Base-by-base conservation (phyloP, 2,888 invertebrate species). In the Drosophila longiperda region DNA sequence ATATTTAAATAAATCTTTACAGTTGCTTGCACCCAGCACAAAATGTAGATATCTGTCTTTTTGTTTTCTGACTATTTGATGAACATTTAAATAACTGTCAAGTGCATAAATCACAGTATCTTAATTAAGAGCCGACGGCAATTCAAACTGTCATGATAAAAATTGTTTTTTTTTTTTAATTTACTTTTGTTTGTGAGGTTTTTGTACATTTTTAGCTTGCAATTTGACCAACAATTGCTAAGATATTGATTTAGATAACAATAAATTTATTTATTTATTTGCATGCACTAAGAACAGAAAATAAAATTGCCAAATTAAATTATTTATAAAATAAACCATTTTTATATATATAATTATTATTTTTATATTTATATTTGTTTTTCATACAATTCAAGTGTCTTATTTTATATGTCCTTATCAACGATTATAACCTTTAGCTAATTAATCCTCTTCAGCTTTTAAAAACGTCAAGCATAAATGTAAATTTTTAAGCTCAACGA, bases 81-180 rank as follows among this genome's bases (percentile, higher is more conserved):
- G 50, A 68, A 34, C 9, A 59, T 76, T 59, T 38, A 69, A 73
- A 52, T 63, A 54, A 55, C 40, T 76, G 29, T 32, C 38, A 11
- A 76, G 33, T 69, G 48, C 38, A 76, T 73, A 62, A 68, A 59
- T 58, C 33, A 32, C 29, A 38, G 26, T 9, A 49, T 54, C 38
- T 54, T 75, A 73, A 76, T 69, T 73, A 11, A 23, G 11, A 7
- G 26, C 7, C 23, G n/a, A 2, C 2, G 17, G 7, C 15, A 23
- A n/a, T 17, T 54, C 26, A 7, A 36, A 12, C 17, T 54, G 12
- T n/a, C 7, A 12, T 17, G 17, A 54, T 17, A 54, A 12, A 12
- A 45, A 0, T 45, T 17, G 7, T 1, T 8, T 45, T 36, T 34
- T 12, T 15, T 26, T 26, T 26, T 26, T 23, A 29, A 15, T 20